Evolutionary conservation across 2,113 vertebrate genomes (phyloP).

Genomic region (Burhinus oedicnemus): DNA sequence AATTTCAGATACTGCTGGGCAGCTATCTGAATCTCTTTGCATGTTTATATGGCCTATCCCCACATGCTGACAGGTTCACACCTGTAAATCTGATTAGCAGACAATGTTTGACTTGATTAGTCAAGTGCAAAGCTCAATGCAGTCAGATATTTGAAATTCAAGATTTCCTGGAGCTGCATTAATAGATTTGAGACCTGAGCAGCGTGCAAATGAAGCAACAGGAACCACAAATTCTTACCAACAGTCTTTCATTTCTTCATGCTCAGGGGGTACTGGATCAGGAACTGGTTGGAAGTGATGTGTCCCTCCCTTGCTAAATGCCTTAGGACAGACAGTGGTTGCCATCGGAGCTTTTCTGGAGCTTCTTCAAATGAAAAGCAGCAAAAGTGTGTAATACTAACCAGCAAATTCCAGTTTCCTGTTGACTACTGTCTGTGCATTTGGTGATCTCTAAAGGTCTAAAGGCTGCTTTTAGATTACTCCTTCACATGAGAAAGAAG

Average conservation of each 20-base stretch:
- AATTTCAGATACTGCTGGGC: constrained; percentile 40
- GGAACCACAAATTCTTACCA: not conserved
- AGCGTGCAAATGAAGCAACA: not conserved
- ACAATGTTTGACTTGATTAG: constrained; percentile 48
- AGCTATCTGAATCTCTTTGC: constrained; percentile 28
- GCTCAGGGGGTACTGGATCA: not conserved
- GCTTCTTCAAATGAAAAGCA: not conserved
- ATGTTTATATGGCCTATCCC: constrained; percentile 16
- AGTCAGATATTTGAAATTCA: constrained; percentile 26
- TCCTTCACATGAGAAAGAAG: not conserved
- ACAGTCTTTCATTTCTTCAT: not conserved
- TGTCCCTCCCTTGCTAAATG: not conserved
- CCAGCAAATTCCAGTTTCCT: not conserved
- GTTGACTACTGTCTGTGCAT: not conserved
- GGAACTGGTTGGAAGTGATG: not conserved
- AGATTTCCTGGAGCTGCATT: constrained; percentile 51
- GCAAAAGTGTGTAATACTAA: not conserved
- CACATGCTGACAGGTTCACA: constrained; percentile 15
- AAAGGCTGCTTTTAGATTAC: not conserved
- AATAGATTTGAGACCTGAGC: constrained; percentile 23
- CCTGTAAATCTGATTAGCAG: constrained; percentile 45
- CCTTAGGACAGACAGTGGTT: not conserved
- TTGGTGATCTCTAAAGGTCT: not conserved
- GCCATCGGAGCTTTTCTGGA: not conserved
- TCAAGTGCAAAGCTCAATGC: constrained; percentile 38